Evolutionary conservation across 2,113 vertebrate species (phyloP), one percentile per base, ranked within the genome.

Genomic region (Monopterus albus): DNA sequence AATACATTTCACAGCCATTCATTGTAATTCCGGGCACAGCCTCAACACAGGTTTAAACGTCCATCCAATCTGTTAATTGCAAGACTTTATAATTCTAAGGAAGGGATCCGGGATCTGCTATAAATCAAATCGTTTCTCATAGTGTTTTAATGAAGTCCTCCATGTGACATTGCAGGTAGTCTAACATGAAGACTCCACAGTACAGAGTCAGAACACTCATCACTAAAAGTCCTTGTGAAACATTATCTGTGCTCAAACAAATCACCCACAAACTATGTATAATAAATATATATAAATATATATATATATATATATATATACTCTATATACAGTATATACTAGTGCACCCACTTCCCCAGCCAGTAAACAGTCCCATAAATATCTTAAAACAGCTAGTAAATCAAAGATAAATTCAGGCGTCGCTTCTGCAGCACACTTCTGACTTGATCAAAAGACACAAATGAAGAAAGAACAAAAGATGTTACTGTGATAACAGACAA

Each of bases 41-140:
- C 12, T 49, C 26, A 28, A 57, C 23, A 68, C 57, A 25, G 79
- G 65, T 61, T 85, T 87, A 72, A 83, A 83, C 63, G 82, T 79
- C 62, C 72, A 65, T 73, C 89, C 86, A 89, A 84, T 87, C 79
- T 87, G 84, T 82, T 86, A 88, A 89, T 86, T 89, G 75, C 72
- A 46, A 65, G 72, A 74, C 62, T 89, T 89, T 71, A 86, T 76
- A 82, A 80, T 81, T 83, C 57, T 72, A 78, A 81, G 46, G 47
- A 72, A 81, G 40, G 43, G 46, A 62, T 77, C 70, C 36, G 58
- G 74, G 75, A 75, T 40, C 78, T 8, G 78, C 51, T 11, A 62
- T 90, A 89, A 88, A 89, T 91, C 89, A 87, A 43, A 18, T 25
- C 35, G 49, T 10, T 23, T 12, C 53, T 57, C 43, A 10, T 55